Conservation (phyloP, 2,797 vertebrate genomes). For the Coreius guichenoti region DNA sequence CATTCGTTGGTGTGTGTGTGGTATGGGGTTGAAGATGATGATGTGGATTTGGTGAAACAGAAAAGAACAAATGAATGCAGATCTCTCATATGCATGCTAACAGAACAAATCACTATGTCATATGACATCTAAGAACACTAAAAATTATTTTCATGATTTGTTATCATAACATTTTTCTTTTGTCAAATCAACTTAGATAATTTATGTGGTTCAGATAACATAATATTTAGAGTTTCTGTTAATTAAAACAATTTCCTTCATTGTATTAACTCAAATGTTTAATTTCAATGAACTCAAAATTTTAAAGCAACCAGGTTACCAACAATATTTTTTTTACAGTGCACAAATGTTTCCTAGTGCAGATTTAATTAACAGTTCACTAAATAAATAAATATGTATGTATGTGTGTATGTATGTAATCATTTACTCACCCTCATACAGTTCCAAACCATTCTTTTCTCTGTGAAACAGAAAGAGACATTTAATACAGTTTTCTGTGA, state of each 20-base stretch:
- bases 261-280: too few species aligned
- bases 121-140: neutral
- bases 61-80: conserved; percentile 17
- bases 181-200: too few species aligned
- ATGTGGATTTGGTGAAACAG: neutral
- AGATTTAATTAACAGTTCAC: neutral
- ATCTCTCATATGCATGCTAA: neutral
- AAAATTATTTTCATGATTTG: too few species aligned
- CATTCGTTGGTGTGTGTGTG: neutral
- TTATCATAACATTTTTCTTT: too few species aligned
- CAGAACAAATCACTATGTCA: neutral
- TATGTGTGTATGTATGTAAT: neutral
- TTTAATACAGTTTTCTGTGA: neutral
- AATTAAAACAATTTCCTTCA: too few species aligned
- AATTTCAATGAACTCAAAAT: too few species aligned
- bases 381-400: too few species aligned
- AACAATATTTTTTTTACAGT: too few species aligned
- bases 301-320: too few species aligned
- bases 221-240: too few species aligned
- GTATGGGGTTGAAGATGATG: neutral
- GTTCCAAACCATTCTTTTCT: neutral
- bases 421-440: neutral
- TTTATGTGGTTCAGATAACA: too few species aligned
- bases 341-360: neutral
- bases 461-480: neutral